Percentiles rank a stretch among this genome's conserved stretches.
phyloP scores from a whole-genome alignment of 2,888 invertebrate species.

The Plebejus anna region DNA sequence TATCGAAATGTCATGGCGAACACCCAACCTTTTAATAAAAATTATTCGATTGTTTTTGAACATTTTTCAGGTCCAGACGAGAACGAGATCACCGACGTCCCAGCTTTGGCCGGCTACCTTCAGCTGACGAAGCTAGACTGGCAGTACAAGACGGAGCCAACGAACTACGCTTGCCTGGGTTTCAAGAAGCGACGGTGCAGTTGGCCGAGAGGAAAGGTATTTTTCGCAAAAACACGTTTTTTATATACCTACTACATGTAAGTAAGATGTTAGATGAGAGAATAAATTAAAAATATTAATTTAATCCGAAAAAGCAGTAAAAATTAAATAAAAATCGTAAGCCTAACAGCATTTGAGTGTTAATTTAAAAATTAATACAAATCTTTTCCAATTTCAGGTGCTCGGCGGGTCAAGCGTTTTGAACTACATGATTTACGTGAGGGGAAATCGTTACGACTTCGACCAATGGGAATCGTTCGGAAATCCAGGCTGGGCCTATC shows the following conservation, averaged over 20 bases:
- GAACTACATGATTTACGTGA: constrained; percentile 94
- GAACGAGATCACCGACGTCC: constrained; percentile 93
- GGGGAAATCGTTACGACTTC: constrained; percentile 91
- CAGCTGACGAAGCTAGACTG: constrained; percentile 93
- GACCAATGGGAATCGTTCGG: constrained; percentile 93
- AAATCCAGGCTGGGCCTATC: constrained; percentile 93
- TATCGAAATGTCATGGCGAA: not conserved
- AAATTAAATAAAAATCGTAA: no score
- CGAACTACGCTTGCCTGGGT: constrained; percentile 88
- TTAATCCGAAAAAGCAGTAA: no score
- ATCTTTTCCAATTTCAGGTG: constrained; percentile 69
- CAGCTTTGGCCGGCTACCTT: constrained; percentile 91
- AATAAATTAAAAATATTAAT: no score
- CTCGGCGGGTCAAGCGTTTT: constrained; percentile 93
- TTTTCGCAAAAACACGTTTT: not conserved
- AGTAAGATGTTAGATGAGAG: no score
- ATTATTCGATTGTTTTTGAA: not conserved
- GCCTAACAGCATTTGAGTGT: not conserved
- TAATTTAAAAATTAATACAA: not conserved
- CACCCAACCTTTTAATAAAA: not conserved
- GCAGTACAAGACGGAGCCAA: constrained; percentile 94
- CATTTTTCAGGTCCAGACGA: constrained; percentile 86
- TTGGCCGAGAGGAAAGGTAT: constrained; percentile 90
- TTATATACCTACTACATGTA: no score
- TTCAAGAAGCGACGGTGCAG: constrained; percentile 91